Base-by-base conservation (phyloP, 2,888 invertebrate genomes). In the Baronia brevicornis region DNA sequence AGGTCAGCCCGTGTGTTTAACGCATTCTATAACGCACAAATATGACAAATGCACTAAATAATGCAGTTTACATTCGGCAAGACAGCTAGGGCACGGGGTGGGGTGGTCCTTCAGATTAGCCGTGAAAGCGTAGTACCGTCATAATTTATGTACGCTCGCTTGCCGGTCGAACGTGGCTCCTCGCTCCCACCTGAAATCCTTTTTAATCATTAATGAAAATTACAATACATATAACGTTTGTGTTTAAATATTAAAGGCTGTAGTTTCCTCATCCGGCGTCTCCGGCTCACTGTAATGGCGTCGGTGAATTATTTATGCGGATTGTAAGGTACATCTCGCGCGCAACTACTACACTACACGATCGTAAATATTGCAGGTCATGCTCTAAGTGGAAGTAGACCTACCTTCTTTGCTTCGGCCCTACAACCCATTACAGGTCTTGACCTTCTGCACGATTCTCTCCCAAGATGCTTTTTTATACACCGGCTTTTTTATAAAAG, bases 201-300 rank as follows among this genome's bases (percentile, higher is more conserved):
- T 59, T 60, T 80, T 72, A 77, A 72, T 74, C 56, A 73, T 78
- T 80, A 74, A 80, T 78, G 71, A 71, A 78, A 79, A 80, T 78
- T 80, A 77, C 82, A 79, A 79, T 84, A 79, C 75, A 79, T 79
- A 80, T 80, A 79, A 79, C 74, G 70, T 67, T 54, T 58, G 49
- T 51, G 61, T 60, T 80, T 66, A 74, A 82, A 80, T 82, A 82
- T 82, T 80, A 63, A 80, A 54, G 48, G 46, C 48, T 58, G 66
- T 71, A 77, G 79, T 77, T 73, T 69, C 69, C 68, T 66, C 61
- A 46, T 45, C 43, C 43, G 23, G 38, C 44, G 43, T 44, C 44
- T 42, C 60, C 51, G 55, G 49, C 49, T 42, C 47, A 41, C 39
- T 48, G 73, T 82, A 80, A 80, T 78, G 78, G 78, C 54, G 53